phyloP scores from a whole-genome alignment of 2,797 vertebrate species.

The Antrozous pallidus region DNA sequence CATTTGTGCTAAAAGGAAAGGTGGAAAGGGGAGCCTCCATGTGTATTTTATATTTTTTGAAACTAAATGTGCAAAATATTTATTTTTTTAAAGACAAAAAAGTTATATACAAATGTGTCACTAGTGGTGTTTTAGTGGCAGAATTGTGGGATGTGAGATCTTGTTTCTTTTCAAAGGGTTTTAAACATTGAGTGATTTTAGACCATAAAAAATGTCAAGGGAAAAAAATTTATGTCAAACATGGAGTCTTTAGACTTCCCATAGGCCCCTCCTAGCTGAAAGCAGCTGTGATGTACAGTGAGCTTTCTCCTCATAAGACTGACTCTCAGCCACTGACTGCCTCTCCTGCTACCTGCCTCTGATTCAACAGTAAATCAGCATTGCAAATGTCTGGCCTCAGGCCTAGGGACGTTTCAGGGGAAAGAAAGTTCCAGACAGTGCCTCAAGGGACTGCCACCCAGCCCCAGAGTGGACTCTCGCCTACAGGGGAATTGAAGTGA shows the following conservation, averaged over 20 bases:
- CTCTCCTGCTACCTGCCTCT: background rate
- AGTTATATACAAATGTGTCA: background rate
- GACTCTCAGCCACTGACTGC: background rate
- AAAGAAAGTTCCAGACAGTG: background rate
- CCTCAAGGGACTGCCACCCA: background rate
- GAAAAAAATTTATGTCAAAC: background rate
- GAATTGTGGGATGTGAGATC: background rate
- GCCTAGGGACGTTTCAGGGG: background rate
- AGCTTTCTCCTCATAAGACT: background rate
- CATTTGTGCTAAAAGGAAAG: background rate
- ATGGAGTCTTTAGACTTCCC: background rate
- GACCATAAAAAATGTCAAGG: background rate
- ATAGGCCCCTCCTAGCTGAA: background rate
- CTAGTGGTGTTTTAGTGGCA: background rate
- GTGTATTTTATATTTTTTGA: background rate
- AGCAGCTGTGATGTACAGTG: background rate
- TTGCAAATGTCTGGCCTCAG: background rate
- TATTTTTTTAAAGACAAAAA: background rate
- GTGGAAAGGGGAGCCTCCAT: background rate
- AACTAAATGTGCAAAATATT: background rate
- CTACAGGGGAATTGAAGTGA: background rate
- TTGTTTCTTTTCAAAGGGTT: constrained; percentile 20
- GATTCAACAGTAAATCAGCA: background rate
- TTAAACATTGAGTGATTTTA: background rate
- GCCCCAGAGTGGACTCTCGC: background rate